Conservation (phyloP, 1,140 invertebrate species). For the Elymnias hypermnestra region DNA sequence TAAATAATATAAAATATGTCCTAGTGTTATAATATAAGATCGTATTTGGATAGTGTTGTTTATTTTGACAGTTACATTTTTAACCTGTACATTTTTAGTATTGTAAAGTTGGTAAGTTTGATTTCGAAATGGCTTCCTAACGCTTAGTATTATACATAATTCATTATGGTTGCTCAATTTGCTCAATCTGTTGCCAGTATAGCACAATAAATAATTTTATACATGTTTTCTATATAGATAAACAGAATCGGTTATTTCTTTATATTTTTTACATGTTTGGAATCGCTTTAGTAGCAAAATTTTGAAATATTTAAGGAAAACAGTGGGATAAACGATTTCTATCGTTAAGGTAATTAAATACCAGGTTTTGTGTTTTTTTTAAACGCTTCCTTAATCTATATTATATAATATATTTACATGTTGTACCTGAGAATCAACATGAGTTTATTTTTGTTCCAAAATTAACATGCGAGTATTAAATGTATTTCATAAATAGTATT, state of each 20-base stretch:
- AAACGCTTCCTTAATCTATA: too few relatives aligned
- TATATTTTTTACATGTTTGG: constrained; percentile 13
- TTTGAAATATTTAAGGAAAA: constrained; percentile 5
- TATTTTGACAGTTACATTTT: constrained; percentile 7
- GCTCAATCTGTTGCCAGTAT: constrained; percentile 60
- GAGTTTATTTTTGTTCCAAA: too few relatives aligned
- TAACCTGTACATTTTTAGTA: constrained; percentile 10
- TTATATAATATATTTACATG: too few relatives aligned
- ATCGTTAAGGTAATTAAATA: too few relatives aligned
- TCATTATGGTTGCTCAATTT: constrained; percentile 55
- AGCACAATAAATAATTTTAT: constrained; percentile 23
- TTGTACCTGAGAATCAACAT: neutral
- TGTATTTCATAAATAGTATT: too few relatives aligned
- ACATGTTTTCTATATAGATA: constrained; percentile 16
- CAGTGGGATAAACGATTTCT: too few relatives aligned
- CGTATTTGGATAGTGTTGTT: too few relatives aligned
- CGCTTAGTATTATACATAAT: constrained; percentile 49
- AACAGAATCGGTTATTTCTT: constrained; percentile 2
- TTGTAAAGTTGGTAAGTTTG: constrained; percentile 6
- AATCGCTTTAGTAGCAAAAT: constrained; percentile 7
- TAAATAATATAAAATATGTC: constrained; percentile 7
- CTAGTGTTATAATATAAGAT: too few relatives aligned
- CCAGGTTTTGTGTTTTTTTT: too few relatives aligned
- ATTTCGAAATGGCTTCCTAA: constrained; percentile 34
- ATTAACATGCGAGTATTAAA: too few relatives aligned